Evolutionary conservation across 2,113 vertebrate species (phyloP), one percentile per base, ranked within the genome.

Genomic region (Channa maculata): DNA sequence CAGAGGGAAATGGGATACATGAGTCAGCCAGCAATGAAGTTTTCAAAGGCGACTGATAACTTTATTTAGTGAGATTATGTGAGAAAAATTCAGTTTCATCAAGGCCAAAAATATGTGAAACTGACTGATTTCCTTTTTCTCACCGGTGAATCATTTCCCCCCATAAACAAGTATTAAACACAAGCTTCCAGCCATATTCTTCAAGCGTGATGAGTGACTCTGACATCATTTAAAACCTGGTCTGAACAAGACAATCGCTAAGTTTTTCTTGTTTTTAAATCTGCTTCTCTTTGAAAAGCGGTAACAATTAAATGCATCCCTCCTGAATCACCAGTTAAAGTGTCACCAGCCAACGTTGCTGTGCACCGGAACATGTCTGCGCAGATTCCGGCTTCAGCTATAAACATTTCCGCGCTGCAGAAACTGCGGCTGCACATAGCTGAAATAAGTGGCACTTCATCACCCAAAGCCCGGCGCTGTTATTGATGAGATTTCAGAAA

Each of bases 381-480:
- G 69, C 62, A 66, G 52, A 78, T 81, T 87, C 80, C 0, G 68
- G 60, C 70, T 49, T 36, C 2, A 0, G 70, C 77, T 57, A 48
- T 86, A 87, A 87, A 89, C 82, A 85, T 82, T 77, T 78, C 76
- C 72, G 46, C 48, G 4, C 58, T 15, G 48, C n/a, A 48, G 24
- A 60, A 51, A 59, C 33, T 1, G 10, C 43, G 5, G 49, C 60
- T 3, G 51, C 55, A n/a, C 83, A 75, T 72, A 79, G 82, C 66
- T 80, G 82, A 43, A 88, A 83, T 80, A 79, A 79, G 82, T 87
- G 80, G 70, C 87, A 89, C 91, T 86, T 89, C 87, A 88, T 91
- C 84, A 89, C 74, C 77, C 66, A 1, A 24, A 65, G 53, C 46
- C 36, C 50, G 9, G 50, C 15, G 6, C 57, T 24, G 61, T 85